phyloP scores from a whole-genome alignment of 2,888 invertebrate species.

The Drosophila pseudotakahashii region DNA sequence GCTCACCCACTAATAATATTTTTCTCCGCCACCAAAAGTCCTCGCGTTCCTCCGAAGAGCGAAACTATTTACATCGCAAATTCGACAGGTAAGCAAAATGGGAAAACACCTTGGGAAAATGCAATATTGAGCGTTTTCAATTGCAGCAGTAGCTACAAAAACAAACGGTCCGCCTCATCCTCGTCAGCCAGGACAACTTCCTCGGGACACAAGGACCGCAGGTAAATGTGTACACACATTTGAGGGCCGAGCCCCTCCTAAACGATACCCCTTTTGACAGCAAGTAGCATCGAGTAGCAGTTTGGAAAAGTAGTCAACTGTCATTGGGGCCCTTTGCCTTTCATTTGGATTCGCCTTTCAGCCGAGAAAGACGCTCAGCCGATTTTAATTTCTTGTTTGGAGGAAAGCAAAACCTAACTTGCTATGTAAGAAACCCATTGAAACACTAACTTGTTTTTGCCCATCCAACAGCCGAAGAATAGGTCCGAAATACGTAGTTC shows the following conservation, averaged over 20 bases:
- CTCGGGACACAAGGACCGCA: constrained; percentile 26
- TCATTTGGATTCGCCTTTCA: constrained; percentile 50
- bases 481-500: neutral
- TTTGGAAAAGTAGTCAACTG: constrained; percentile 33
- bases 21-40: constrained; percentile 11
- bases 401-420: neutral
- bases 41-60: constrained; percentile 21
- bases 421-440: constrained; percentile 34
- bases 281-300: constrained; percentile 38
- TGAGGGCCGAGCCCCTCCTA: neutral
- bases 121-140: neutral
- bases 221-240: constrained; percentile 18
- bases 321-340: constrained; percentile 32
- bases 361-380: constrained; percentile 28
- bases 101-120: neutral
- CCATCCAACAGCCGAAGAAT: constrained; percentile 6
- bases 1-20: neutral
- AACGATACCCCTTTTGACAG: constrained; percentile 8
- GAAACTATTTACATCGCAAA: constrained; percentile 10
- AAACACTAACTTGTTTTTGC: constrained; percentile 5
- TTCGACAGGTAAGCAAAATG: constrained; percentile 24
- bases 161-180: constrained; percentile 33
- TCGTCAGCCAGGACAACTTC: constrained; percentile 27
- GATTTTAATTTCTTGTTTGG: neutral
- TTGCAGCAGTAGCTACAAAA: constrained; percentile 14